Conservation (phyloP, 1,140 invertebrate genomes). For the Caenorhabditis tropicalis region DNA sequence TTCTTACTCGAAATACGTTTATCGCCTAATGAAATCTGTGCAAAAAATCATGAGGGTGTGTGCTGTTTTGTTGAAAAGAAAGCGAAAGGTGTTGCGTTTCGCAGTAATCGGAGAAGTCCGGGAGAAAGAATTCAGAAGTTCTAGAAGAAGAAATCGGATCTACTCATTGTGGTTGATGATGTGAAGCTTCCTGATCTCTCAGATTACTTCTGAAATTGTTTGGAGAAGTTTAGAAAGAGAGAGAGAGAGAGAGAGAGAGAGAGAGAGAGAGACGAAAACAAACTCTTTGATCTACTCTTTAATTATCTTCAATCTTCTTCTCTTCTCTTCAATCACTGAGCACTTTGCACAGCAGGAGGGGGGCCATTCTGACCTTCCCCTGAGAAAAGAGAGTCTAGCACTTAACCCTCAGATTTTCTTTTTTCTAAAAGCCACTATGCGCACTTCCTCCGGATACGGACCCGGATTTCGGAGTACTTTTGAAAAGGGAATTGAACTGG, state of each 20-base stretch:
- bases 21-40: conserved; percentile 4
- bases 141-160: background rate
- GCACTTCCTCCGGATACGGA: conserved; percentile 2
- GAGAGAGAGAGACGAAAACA: too few relatives aligned
- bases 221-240: background rate
- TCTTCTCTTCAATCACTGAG: background rate
- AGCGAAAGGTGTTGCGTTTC: background rate
- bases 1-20: background rate
- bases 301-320: background rate
- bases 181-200: background rate
- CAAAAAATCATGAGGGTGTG: too few relatives aligned
- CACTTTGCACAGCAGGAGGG: background rate
- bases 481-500: background rate
- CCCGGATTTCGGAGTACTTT: background rate
- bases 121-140: background rate
- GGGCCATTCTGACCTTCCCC: background rate
- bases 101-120: conserved; percentile 23
- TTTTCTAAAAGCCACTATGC: background rate
- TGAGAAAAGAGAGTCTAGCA: background rate
- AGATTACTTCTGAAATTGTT: background rate
- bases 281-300: background rate
- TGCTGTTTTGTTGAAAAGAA: background rate
- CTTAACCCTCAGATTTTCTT: background rate
- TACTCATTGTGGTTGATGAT: background rate
- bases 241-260: background rate